Evolutionary conservation across 2,797 vertebrate genomes (phyloP).

Genomic region (Emydoidea blandingii): DNA sequence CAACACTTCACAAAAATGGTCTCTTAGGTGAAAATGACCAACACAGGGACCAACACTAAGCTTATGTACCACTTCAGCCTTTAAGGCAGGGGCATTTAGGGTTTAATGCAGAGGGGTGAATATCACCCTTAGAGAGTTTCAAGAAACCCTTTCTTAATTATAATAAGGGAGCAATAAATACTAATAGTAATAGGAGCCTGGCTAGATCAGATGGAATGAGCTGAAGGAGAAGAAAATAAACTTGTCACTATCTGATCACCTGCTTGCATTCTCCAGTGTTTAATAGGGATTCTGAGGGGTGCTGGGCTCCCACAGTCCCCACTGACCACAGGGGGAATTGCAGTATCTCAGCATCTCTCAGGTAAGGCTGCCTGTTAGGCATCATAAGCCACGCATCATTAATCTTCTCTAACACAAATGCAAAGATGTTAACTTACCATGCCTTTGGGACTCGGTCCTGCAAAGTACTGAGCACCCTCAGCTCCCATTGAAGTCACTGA

Average conservation of each 20-base stretch:
- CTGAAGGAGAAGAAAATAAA: background rate
- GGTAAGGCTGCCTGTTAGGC: background rate
- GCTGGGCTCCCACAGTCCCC: background rate
- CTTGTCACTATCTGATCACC: background rate
- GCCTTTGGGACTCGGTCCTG: background rate
- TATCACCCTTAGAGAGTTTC: background rate
- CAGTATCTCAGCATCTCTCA: background rate
- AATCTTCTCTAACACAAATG: background rate
- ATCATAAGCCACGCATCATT: background rate
- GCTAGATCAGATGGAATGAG: background rate
- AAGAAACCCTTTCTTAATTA: background rate
- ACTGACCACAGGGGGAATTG: background rate
- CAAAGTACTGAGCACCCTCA: background rate
- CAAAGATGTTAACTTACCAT: fast-evolving
- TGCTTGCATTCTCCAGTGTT: background rate
- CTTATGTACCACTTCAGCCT: background rate
- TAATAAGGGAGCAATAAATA: background rate
- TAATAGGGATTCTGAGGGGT: background rate
- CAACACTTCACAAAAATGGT: background rate
- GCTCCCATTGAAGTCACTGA: background rate
- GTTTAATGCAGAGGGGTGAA: background rate
- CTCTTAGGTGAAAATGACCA: background rate
- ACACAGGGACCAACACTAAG: background rate
- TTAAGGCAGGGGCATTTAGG: background rate
- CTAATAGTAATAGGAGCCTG: background rate